A percentile compares a stretch with the other conserved stretches of the same genome.
These are phyloP conservation scores for Babylonia areolata DNA, from an alignment of 1,140 invertebrate species.

Conservation along the genomic window DNA sequence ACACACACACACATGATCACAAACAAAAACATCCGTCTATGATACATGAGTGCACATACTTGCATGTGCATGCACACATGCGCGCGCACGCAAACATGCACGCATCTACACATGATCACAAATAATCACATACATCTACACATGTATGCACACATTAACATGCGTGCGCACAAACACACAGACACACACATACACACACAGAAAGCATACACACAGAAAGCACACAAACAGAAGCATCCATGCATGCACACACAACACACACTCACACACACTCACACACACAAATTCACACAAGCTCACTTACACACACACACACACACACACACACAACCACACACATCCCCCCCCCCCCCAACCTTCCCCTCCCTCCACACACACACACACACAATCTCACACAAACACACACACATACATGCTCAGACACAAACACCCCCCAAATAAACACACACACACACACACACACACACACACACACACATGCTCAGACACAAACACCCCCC, in stretches of 20 bases:
- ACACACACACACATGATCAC: conserved; percentile 16
- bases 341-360: background rate
- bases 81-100: background rate
- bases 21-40: background rate
- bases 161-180: background rate
- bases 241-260: background rate
- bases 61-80: conserved; percentile 1
- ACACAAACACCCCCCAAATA: no score
- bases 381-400: background rate
- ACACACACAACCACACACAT: background rate
- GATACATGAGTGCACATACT: background rate
- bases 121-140: background rate
- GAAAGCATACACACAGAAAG: background rate
- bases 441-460: background rate
- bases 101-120: background rate
- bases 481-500: background rate
- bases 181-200: background rate
- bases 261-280: background rate
- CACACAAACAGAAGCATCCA: background rate
- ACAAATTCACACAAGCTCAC: no score
- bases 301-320: no score
- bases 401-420: background rate
- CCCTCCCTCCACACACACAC: background rate
- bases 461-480: background rate
- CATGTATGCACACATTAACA: background rate